Evolutionary conservation across 2,113 vertebrate genomes (phyloP).

Genomic region (Gallinago jamesoni): DNA sequence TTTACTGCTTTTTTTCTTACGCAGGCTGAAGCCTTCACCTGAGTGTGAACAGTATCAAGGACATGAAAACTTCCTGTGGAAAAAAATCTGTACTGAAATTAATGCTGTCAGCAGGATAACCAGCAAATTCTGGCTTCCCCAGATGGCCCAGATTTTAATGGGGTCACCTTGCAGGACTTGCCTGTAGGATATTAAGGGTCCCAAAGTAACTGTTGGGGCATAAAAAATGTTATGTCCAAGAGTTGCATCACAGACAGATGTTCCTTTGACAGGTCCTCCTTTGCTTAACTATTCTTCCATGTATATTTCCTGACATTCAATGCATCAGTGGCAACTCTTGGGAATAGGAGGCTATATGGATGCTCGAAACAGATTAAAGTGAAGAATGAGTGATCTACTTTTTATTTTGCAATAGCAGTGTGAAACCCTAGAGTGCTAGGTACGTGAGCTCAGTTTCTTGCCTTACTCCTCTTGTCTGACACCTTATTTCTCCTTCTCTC

Average conservation of each 20-base stretch:
- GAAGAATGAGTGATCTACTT: slow-evolving; percentile 10
- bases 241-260: slow-evolving; percentile 40
- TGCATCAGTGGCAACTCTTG: slow-evolving; percentile 26
- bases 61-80: not conserved
- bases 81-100: not conserved
- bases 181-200: slow-evolving; percentile 24
- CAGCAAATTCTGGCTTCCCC: not conserved
- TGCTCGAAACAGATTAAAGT: slow-evolving; percentile 14
- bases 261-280: not conserved
- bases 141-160: not conserved
- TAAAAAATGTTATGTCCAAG: not conserved
- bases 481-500: not conserved
- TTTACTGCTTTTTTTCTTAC: slow-evolving; percentile 6
- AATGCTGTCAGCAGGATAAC: slow-evolving; percentile 21
- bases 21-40: slow-evolving; percentile 28
- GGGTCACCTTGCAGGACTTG: slow-evolving; percentile 10
- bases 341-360: not conserved
- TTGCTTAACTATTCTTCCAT: not conserved
- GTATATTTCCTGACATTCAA: not conserved
- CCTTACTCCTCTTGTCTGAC: not conserved
- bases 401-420: not conserved
- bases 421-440: not conserved
- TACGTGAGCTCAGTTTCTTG: not conserved
- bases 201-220: not conserved
- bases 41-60: slow-evolving; percentile 1